Evolutionary conservation across 2,888 invertebrate species (phyloP), one percentile per base, ranked within the genome.

Genomic region (Andrena hattorfiana): DNA sequence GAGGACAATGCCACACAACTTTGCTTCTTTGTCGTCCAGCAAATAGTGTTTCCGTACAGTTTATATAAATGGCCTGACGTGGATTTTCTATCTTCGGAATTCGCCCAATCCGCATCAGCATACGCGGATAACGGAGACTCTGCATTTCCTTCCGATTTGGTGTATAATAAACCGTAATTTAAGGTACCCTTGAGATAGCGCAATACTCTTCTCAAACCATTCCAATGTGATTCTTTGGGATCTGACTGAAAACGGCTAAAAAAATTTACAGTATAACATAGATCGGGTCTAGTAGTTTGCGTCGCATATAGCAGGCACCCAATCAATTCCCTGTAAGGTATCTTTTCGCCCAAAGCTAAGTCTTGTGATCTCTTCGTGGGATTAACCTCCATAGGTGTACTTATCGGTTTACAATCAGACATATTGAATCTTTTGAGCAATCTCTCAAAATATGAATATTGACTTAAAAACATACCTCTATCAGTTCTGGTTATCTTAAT

Each of bases 271-370:
- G 23, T 4, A 6, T n/a, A 13, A 28, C 60, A 32, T 1, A 72
- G 16, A 30, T 72, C 51, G 0, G 51, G 16, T 30, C 63, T 5
- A 10, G 49, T 49, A 2, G 16, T n/a, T 0, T 35, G 23, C 49
- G 59, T 63, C 7, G 63, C 16, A n/a, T 49, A 72, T 26, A 72
- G 60, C 3, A 63, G n/a, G 8, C 51, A 72, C 0, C 51, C 71
- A 2, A 72, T 7, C 1, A 72, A 4, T 6, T 72, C 32, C 3
- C 51, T 48, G 20, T 62, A 63, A 0, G 71, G 63, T 5, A 51
- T 2, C 0, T 72, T 72, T 1, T 5, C n/a, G 1, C 20, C 16
- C 0, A 7, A 26, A 2, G 35, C 16, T 7, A 13, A 7, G 0
- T 49, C 30, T 1, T 28, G 30, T 0, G 16, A 13, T 3, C 4